Base-by-base conservation (phyloP, 2,113 vertebrate species). In the Dasypus novemcinctus region DNA sequence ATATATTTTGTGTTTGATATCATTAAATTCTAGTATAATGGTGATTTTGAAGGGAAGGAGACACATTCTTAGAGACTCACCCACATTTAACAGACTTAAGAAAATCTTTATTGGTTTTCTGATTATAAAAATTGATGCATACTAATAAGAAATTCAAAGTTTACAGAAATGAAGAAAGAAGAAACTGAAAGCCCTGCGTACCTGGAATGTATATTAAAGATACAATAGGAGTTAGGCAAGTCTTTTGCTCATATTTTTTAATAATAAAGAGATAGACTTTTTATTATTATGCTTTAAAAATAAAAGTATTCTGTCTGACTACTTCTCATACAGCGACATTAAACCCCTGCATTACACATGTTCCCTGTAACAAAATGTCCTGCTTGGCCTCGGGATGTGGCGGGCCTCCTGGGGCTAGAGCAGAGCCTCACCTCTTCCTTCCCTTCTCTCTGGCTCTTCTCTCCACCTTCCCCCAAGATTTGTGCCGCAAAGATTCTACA, bases 101-200 rank as follows among this genome's bases (percentile, higher is more conserved):
- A 95, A 91, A n/a, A 64, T 87, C 13, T 88, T 85, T 83, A 63
- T 91, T 95, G 23, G 33, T 90, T 74, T 93, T 80, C 36, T 92
- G 76, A 81, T 76, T 43, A 68, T 72, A 91, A 92, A 57, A 68
- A 87, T 80, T 91, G 91, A 85, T 93, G 27, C 17, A 46, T 68
- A 27, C 38, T 86, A 6, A 86, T 90, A 92, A 82, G 54, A 93
- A 93, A 92, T 71, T 92, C 78, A 90, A 46, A 46, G 59, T 87
- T 92, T 69, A 87, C 3, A 46, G 71, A 90, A 91, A 91, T 61
- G 64, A 83, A 69, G 38, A 94, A 87, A 95, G 31, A 64, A 80
- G 71, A 87, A 90, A 61, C 23, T 46, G 12, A 87, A 96, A 81
- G 23, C 21, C 4, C 20, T n/a, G 63, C 15, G 7, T 36, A 46